A percentile compares a stretch with the other conserved stretches of the same genome.
Conservation (phyloP, 92 coral and sea anemone genomes). For the Phenganax subtilis region DNA sequence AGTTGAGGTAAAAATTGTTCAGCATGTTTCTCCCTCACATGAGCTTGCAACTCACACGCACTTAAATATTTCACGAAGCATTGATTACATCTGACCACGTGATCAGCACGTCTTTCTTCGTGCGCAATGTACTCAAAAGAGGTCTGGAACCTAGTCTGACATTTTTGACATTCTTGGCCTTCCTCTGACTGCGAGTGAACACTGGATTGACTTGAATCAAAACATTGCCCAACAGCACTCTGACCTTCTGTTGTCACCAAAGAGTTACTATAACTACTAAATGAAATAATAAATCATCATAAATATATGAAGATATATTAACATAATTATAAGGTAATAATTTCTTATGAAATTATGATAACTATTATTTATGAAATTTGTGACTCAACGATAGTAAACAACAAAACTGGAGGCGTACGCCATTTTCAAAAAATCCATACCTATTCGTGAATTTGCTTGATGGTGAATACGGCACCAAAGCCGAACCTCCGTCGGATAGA, state of each 20-base stretch:
- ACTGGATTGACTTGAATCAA: not conserved
- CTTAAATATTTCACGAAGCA: conserved; percentile 24
- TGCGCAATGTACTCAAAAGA: conserved; percentile 14
- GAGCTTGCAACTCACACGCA: conserved; percentile 21
- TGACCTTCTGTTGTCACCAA: not conserved
- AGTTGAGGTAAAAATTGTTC: not conserved
- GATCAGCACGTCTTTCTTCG: conserved; percentile 33
- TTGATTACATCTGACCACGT: conserved; percentile 15
- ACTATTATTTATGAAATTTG: no score
- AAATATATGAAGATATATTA: not conserved
- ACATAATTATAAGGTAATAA: no score
- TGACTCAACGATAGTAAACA: no score
- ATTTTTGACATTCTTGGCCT: conserved; percentile 17
- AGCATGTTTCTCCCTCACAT: conserved; percentile 6
- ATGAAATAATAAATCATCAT: not conserved
- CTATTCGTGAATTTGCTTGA: not conserved
- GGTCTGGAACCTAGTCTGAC: conserved; percentile 7
- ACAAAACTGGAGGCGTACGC: no score
- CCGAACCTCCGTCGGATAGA: not conserved
- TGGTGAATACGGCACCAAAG: not conserved
- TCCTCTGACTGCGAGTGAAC: not conserved
- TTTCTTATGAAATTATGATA: no score
- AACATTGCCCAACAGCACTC: not conserved
- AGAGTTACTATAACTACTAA: not conserved
- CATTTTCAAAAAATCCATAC: not conserved